Conservation (phyloP, 1,140 invertebrate genomes). For the Asobara japonica region DNA sequence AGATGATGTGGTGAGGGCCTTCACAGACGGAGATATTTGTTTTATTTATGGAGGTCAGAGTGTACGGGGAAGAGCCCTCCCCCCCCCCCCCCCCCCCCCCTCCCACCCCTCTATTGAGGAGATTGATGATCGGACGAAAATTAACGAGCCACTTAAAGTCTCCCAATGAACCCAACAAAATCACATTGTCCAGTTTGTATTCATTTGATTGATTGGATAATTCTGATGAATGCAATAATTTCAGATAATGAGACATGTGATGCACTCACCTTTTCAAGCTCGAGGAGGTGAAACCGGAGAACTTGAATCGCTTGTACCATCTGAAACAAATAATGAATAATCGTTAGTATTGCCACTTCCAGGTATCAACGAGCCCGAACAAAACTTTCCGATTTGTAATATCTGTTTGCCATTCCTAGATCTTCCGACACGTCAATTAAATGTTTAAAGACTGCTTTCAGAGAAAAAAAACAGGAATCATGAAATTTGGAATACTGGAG, state of each 20-base stretch:
- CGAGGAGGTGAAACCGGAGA: conserved; percentile 99
- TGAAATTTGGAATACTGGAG: no score
- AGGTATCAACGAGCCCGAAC: no score
- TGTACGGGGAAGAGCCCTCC: background rate
- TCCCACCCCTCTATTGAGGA: no score
- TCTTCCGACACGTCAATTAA: no score
- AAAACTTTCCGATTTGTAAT: no score
- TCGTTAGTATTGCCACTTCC: conserved; percentile 29
- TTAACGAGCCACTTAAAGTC: conserved; percentile 34
- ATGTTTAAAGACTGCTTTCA: no score
- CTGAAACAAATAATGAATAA: conserved; percentile 78
- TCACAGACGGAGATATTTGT: background rate
- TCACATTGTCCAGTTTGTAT: background rate
- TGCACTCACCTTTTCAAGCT: conserved; percentile 99
- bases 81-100: no score
- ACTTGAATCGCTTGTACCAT: conserved; percentile 99
- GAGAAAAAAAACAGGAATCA: no score
- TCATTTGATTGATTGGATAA: conserved; percentile 3
- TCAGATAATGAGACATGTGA: conserved; percentile 13
- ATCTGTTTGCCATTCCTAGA: no score
- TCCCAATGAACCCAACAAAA: conserved; percentile 26
- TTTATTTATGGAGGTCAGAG: background rate
- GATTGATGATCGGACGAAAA: conserved; percentile 27
- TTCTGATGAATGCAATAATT: background rate
- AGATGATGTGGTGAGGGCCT: background rate